A percentile compares a stretch with the other conserved stretches of the same genome.
These are phyloP conservation scores for Chrysomela aeneicollis DNA, from an alignment of 2,888 invertebrate genomes.

Conservation along the genomic window DNA sequence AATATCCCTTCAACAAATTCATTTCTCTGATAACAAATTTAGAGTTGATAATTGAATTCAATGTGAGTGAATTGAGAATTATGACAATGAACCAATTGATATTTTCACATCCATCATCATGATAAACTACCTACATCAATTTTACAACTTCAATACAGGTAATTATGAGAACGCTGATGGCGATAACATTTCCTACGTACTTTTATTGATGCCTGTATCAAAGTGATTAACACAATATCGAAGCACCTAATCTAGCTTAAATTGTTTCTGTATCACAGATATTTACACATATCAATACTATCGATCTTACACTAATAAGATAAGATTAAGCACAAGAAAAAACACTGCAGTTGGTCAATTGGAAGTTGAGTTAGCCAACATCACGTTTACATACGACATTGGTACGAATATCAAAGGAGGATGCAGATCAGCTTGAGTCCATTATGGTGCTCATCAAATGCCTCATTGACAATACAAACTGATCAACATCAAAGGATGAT, in stretches of 20 bases:
- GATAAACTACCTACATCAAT: too few relatives aligned
- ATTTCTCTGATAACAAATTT: too few relatives aligned
- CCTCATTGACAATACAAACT: neutral
- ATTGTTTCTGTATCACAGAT: conserved; percentile 46
- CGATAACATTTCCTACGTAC: neutral
- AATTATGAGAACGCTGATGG: too few relatives aligned
- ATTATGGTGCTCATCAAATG: neutral
- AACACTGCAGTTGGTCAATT: neutral
- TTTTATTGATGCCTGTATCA: neutral
- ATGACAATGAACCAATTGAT: too few relatives aligned
- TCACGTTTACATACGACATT: neutral
- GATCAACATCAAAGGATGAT: neutral
- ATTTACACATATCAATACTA: conserved; percentile 44
- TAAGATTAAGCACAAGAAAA: conserved; percentile 1
- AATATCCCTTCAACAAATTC: too few relatives aligned
- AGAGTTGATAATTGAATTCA: too few relatives aligned
- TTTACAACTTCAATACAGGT: too few relatives aligned
- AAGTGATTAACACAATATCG: neutral
- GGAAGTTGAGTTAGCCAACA: neutral
- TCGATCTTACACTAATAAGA: conserved; percentile 19
- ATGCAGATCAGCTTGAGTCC: neutral
- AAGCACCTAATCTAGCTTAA: conserved; percentile 5
- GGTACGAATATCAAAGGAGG: neutral
- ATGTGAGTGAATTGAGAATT: too few relatives aligned
- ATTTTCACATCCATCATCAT: too few relatives aligned